A percentile compares a stretch with the other conserved stretches of the same genome.
phyloP scores from a whole-genome alignment of 37 sponge, comb jelly and placozoan genomes.

The Agelas oroides region DNA sequence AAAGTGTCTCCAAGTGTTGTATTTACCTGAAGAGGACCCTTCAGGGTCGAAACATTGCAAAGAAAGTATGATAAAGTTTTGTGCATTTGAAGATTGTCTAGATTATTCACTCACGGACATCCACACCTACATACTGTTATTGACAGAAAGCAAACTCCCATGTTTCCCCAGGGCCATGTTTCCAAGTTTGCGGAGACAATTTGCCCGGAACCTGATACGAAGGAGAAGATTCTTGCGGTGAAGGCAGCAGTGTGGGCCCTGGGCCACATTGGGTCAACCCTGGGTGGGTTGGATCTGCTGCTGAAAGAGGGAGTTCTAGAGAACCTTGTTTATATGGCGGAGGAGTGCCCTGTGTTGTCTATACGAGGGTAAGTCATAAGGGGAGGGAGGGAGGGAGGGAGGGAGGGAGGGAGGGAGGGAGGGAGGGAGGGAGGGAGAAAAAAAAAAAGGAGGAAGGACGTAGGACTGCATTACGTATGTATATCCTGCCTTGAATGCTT shows the following conservation, averaged over 20 bases:
- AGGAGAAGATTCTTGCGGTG: conserved; percentile 39
- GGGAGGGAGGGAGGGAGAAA: conserved; percentile 54
- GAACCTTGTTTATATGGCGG: conserved; percentile 64
- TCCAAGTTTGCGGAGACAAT: conserved; percentile 39
- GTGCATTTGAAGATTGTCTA: too few species aligned
- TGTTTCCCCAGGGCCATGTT: conserved; percentile 48
- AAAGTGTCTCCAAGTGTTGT: too few species aligned
- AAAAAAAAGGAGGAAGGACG: neutral
- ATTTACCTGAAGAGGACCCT: too few species aligned
- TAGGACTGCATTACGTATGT: neutral
- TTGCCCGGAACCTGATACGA: conserved; percentile 8
- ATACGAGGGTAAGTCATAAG: conserved; percentile 72
- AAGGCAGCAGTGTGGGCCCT: conserved; percentile 94
- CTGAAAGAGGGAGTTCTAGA: conserved; percentile 44
- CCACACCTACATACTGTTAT: too few species aligned
- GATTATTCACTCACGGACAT: too few species aligned
- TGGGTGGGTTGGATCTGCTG: conserved; percentile 66
- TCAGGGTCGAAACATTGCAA: too few species aligned
- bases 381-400: neutral
- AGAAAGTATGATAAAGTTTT: too few species aligned
- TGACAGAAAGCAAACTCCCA: too few species aligned
- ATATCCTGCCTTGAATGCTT: neutral
- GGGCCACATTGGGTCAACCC: conserved; percentile 84
- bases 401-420: conserved; percentile 36
- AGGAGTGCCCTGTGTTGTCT: conserved; percentile 59